phyloP scores from a whole-genome alignment of 2,888 invertebrate species.

The Acrobasis consociella region DNA sequence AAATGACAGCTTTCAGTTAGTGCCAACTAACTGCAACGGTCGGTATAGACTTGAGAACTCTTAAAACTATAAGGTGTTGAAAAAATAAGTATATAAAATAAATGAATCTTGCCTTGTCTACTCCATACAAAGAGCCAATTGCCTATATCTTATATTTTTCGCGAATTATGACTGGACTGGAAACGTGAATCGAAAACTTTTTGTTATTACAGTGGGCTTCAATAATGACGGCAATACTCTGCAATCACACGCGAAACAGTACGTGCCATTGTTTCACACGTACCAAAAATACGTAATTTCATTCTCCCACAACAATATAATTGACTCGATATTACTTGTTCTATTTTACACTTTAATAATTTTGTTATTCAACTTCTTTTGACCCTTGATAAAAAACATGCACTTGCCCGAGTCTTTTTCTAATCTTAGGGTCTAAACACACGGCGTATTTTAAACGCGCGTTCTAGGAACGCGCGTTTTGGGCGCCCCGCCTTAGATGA shows the following conservation, averaged over 20 bases:
- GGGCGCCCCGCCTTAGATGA: no score
- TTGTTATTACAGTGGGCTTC: constrained; percentile 32
- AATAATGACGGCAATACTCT: constrained; percentile 49
- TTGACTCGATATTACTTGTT: not conserved
- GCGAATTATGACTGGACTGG: constrained; percentile 6
- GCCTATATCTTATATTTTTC: not conserved
- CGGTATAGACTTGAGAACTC: no score
- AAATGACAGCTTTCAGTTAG: no score
- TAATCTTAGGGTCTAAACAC: no score
- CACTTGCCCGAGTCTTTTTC: not conserved
- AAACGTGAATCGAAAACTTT: constrained; percentile 12
- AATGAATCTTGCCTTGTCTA: not conserved
- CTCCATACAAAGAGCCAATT: not conserved
- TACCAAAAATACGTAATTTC: constrained; percentile 31
- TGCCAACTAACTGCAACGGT: no score
- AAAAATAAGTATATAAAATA: no score
- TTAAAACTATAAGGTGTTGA: no score
- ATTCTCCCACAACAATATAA: constrained; percentile 25
- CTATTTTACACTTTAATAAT: not conserved
- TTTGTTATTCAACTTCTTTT: not conserved
- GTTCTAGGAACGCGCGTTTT: no score
- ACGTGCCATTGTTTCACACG: constrained; percentile 55
- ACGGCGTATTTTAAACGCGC: no score
- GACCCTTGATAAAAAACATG: not conserved
- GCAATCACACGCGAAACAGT: constrained; percentile 52